Base-by-base conservation (phyloP, 1,140 invertebrate genomes). In the Polypedilum pembai region DNA sequence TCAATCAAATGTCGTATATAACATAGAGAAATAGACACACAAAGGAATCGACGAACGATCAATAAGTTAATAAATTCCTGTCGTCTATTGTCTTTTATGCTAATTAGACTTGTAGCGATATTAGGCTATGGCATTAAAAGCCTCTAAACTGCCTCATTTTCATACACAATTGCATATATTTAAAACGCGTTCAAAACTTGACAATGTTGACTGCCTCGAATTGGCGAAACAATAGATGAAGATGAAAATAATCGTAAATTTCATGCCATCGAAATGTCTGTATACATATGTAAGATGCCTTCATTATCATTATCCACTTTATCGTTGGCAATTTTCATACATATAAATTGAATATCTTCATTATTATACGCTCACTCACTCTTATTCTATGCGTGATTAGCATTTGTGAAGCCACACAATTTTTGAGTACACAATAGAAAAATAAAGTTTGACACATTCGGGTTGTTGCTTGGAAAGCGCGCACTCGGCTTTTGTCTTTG, bases 361-460 rank as follows among this genome's bases (percentile, higher is more conserved):
- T 69, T 69, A 69, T 69, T 69, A 69, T 69, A 69, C 45, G 45
- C 45, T 56, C 12, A 56, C 12, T 56, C 12, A 56, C n/a, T 33
- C n/a, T 56, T 4, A n/a, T 56, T 56, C 12, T 56, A 56, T 56
- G 45, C n/a, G 45, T 56, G 45, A 56, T 56, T 56, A 56, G n/a
- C 45, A 56, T 56, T 56, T n/a, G 45, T 56, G 24, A 33, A 33
- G 24, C 12, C 45, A 56, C 15, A n/a, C n/a, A 56, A 56, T 56
- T 56, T 69, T 69, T 69, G 7, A 20, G 65, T 7, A 20, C 20
- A 69, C 65, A 69, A 69, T 69, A 21, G 65, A n/a, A 69, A 69
- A 69, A 69, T 69, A 69, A 69, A 69, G 65, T 69, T 69, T 69
- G 65, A 69, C 65, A 69, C 65, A 69, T 69, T 69, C 20, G 45